Base-by-base conservation (phyloP, 2,888 invertebrate genomes). In the Argyresthia albistria region DNA sequence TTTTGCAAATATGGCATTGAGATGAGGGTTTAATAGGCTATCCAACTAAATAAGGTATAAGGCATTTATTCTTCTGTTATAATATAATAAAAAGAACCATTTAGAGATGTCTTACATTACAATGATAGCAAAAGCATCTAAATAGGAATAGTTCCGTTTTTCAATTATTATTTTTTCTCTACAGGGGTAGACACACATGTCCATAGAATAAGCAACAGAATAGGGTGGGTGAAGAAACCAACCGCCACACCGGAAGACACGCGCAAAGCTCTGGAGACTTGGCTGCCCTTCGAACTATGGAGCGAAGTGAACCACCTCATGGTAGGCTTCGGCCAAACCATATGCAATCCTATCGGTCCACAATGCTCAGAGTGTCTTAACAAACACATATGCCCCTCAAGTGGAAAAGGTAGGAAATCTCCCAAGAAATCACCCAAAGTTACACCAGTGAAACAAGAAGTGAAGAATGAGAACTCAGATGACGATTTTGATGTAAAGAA, bases 241-340 rank as follows among this genome's bases (percentile, higher is more conserved):
- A 93, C 94, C 8, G 90, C 91, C 65, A 95, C 93, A 10, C 98
- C 99, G 0, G 98, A 99, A 77, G 91, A 93, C 43, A 99, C 99
- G 0, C 89, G 97, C 55, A 89, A 90, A 60, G 91, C 90, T 9
- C 80, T 99, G 25, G 95, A 99, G 80, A 88, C 90, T 9, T 98
- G 98, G 97, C 74, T 99, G 46, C 99, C 99, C 0, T 90, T 89
- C 60, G 89, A 93, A 1, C 73, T 93, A 9, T 98, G 98, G 98
- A 89, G 89, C 59, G 94, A 97, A 76, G 92, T 96, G 0, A 97
- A 99, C 80, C 91, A 94, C 65, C 87, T 98, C 1, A 86, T 99
- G 57, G 99, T 99, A 9, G 99, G 99, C 6, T 99, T 99, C 86
- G 99, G 99, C 0, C 99, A 99, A 82, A 95, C 96, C 52, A 92